Conservation (phyloP, 2,888 invertebrate species). For the Aromia moschata region DNA sequence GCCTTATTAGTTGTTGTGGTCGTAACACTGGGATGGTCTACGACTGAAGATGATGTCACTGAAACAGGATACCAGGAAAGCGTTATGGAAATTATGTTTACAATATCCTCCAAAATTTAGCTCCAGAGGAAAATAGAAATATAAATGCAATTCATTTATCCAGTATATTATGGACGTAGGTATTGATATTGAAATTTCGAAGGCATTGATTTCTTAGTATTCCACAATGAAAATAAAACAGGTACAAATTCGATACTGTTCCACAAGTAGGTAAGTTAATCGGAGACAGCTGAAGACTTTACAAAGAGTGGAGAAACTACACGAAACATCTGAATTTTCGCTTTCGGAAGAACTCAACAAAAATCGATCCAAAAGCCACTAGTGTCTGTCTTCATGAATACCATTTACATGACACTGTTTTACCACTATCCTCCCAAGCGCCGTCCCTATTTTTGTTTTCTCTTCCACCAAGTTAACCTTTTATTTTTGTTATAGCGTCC, state of each 20-base stretch:
- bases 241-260: too few relatives aligned
- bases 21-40: background rate
- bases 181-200: too few relatives aligned
- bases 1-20: background rate
- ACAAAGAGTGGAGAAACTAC: too few relatives aligned
- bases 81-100: background rate
- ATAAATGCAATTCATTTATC: too few relatives aligned
- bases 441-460: conserved; percentile 31
- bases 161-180: too few relatives aligned
- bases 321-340: too few relatives aligned
- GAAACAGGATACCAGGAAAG: background rate
- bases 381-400: background rate
- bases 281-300: too few relatives aligned
- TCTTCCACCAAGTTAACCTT: conserved; percentile 32
- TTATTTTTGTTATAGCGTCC: conserved; percentile 68
- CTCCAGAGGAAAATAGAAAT: too few relatives aligned
- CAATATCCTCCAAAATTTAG: background rate
- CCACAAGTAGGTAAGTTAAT: too few relatives aligned
- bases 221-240: too few relatives aligned
- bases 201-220: too few relatives aligned
- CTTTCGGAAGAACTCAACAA: conserved; percentile 14
- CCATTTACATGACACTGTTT: conserved; percentile 10
- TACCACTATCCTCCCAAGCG: conserved; percentile 5
- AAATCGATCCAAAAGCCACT: background rate
- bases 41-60: background rate